Conservation (phyloP, 1,140 invertebrate species). For the Ostrea edulis region DNA sequence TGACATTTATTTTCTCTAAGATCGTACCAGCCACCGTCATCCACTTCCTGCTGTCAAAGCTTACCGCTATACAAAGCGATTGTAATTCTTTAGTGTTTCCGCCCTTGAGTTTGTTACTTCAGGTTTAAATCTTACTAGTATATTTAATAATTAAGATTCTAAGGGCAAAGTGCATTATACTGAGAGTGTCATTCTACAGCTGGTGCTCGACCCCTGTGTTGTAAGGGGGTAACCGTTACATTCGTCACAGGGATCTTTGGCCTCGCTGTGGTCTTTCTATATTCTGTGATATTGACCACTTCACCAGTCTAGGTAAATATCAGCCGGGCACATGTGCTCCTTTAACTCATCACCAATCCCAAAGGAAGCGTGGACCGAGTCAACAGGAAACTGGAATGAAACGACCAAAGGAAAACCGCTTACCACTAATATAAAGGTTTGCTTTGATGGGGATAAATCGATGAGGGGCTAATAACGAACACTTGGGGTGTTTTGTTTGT, state of each 20-base stretch:
- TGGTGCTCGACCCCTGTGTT: neutral
- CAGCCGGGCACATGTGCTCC: neutral
- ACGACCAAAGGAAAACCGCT: neutral
- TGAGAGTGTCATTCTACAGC: neutral
- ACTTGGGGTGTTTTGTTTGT: neutral
- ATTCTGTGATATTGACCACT: neutral
- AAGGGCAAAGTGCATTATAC: neutral
- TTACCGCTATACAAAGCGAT: neutral
- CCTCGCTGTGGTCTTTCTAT: neutral
- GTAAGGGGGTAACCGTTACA: neutral
- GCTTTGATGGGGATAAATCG: constrained; percentile 17
- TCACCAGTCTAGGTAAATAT: constrained; percentile 27
- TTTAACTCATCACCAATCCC: neutral
- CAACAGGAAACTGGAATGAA: constrained; percentile 6
- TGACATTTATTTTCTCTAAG: neutral
- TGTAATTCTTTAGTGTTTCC: constrained; percentile 11
- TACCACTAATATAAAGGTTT: neutral
- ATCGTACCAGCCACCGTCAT: neutral
- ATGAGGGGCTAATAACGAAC: neutral
- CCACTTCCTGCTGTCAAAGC: neutral
- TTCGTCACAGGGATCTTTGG: neutral
- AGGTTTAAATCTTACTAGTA: neutral
- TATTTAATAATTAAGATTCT: neutral
- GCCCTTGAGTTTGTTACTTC: neutral
- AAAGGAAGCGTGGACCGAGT: neutral